These are phyloP conservation scores for Hapalemur alaotrensis DNA, from an alignment of 2,797 vertebrate genomes.

Conservation along the genomic window DNA sequence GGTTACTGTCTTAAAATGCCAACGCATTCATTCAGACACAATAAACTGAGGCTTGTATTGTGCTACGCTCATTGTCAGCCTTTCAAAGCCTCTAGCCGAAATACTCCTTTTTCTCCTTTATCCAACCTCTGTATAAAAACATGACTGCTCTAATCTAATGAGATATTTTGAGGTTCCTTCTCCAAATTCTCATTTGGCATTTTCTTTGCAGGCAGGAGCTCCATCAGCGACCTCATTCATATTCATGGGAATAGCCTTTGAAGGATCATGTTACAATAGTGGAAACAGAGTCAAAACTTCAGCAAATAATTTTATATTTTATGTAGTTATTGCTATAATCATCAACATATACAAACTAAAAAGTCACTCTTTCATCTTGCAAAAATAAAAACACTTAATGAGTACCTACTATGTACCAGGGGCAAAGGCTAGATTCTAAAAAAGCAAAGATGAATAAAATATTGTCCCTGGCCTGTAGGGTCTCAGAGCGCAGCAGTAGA, in stretches of 20 bases:
- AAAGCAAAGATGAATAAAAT: neutral
- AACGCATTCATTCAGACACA: conserved; percentile 49
- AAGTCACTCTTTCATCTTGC: neutral
- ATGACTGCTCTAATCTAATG: neutral
- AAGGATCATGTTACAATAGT: neutral
- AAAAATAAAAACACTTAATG: neutral
- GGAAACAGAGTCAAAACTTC: neutral
- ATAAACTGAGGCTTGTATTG: conserved; percentile 43
- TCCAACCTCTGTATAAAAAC: neutral
- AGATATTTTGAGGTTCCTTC: neutral
- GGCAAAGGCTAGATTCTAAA: neutral
- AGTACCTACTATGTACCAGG: neutral
- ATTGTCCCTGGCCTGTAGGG: neutral
- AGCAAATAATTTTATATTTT: neutral
- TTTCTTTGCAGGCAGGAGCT: neutral
- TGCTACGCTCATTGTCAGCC: neutral
- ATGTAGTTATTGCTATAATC: neutral
- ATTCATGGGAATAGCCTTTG: neutral
- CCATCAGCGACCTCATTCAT: neutral
- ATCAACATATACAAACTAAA: neutral
- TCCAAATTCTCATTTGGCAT: neutral
- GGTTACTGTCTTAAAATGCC: conserved; percentile 65
- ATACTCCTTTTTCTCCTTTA: conserved; percentile 33
- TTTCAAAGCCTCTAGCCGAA: conserved; percentile 49
- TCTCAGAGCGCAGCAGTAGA: neutral